Base-by-base conservation (phyloP, 2,888 invertebrate genomes). In the Drosophila koepferae region DNA sequence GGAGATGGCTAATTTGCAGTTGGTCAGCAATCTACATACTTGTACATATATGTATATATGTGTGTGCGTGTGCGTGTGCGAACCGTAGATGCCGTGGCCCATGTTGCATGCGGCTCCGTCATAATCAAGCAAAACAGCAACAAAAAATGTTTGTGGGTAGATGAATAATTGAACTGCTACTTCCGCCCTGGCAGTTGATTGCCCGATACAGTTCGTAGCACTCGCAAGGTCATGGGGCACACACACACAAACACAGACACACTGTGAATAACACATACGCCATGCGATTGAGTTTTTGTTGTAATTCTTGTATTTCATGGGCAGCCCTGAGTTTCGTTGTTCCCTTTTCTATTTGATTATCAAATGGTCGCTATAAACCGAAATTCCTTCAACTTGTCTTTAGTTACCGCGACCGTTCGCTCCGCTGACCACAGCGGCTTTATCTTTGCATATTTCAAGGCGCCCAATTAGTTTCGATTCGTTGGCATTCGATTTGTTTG, bases 391-490 rank as follows among this genome's bases (percentile, higher is more conserved):
- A 53, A 66, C 63, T 74, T 70, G 63, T 51, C 60, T 51, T 40
- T 61, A 8, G 31, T 10, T 18, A 9, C 40, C 31, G n/a, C 34
- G 34, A 18, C 20, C 49, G 46, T 44, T 59, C 64, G 65, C 34
- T 43, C 53, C 58, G 74, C 68, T 89, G 85, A 74, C 90, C 85
- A 66, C 78, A 65, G 58, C 59, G 72, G 67, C 78, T 89, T 81
- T 83, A 78, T 90, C 89, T 76, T 88, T 86, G 87, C 90, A 89
- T 86, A 83, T 72, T 90, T 84, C 59, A 64, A 60, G 78, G 70
- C 71, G 66, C 73, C 89, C 90, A 89, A 90, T 90, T 86, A 90
- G 75, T 90, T 89, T 87, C 90, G 85, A 75, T 75, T 89, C 82
- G 90, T 71, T 84, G 79, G 76, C 75, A 65, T 75, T 85, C 80